Evolutionary conservation across 2,888 invertebrate species (phyloP).

Genomic region (Cecidostiba fungosa): DNA sequence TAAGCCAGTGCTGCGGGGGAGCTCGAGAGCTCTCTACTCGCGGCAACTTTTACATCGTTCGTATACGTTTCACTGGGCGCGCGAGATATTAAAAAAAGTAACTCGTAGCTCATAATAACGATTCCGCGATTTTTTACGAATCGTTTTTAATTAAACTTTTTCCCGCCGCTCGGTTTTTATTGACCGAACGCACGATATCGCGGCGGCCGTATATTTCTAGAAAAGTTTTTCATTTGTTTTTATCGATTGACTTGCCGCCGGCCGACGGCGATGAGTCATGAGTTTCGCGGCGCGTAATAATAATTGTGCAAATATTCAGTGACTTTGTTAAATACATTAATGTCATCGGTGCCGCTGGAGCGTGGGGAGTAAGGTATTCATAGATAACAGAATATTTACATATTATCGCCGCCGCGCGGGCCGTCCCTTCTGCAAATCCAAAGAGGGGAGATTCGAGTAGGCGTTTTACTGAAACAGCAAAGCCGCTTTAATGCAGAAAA

Average conservation of each 20-base stretch:
- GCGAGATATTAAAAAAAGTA: conserved; percentile 59
- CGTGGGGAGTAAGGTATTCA: conserved; percentile 62
- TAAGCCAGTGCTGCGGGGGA: conserved; percentile 57
- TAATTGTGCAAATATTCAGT: conserved; percentile 61
- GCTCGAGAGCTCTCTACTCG: no score
- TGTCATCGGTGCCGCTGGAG: conserved; percentile 46
- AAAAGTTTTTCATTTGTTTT: conserved; percentile 12
- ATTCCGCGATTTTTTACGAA: conserved; percentile 14
- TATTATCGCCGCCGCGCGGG: conserved; percentile 74
- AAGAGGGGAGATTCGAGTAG: conserved; percentile 51
- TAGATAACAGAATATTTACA: conserved; percentile 80
- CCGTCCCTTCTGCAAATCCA: conserved; percentile 65
- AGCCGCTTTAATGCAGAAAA: conserved; percentile 50
- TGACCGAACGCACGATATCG: background rate
- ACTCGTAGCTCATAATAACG: conserved; percentile 53
- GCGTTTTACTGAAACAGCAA: conserved; percentile 45
- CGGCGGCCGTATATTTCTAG: background rate
- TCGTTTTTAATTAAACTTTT: conserved; percentile 55
- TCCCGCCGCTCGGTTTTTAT: conserved; percentile 15
- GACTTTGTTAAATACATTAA: conserved; percentile 62
- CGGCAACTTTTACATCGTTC: conserved; percentile 58
- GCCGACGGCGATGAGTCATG: conserved; percentile 44
- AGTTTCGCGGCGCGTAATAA: conserved; percentile 33
- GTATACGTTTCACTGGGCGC: conserved; percentile 39
- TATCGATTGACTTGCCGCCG: conserved; percentile 40